Evolutionary conservation across 2,888 invertebrate genomes (phyloP), one percentile per base, ranked within the genome.

Genomic region (Hoplodrina ambigua): DNA sequence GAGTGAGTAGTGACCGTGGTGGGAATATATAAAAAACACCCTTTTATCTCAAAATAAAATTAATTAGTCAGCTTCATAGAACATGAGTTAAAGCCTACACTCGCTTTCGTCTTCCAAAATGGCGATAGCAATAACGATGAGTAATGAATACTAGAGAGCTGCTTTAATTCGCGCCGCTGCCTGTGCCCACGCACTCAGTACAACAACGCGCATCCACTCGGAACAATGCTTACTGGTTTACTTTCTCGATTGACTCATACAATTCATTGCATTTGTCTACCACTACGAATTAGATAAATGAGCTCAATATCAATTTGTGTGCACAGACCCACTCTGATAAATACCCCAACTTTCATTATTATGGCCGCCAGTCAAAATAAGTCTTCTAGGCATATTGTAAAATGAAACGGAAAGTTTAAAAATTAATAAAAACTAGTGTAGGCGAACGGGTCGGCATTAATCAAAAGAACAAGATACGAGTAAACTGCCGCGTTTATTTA

Each of bases 201-300:
- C 91, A 90, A 90, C 91, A 90, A 89, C 91, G 94, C 91, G 94
- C 95, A 95, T 94, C 95, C 94, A 94, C 92, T 95, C 93, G 95
- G 95, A 96, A 95, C 95, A 95, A 95, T 95, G 93, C 94, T 93
- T 91, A 92, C 93, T 94, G 94, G 95, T 94, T 95, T 94, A 96
- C 96, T 96, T 96, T 96, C 96, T 92, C 95, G 91, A 93, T 96
- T 95, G 95, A 94, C 95, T 96, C 95, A 95, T 89, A 93, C 93
- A 93, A 94, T 94, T 92, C 94, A 94, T 94, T 92, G 92, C 91
- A 88, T 90, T 90, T 89, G 93, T 93, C 94, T 94, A 90, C 88
- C 89, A 86, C 89, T 90, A 88, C 88, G 91, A 94, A 93, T 94
- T 92, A 92, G 92, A 94, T 94, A 94, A 94, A 95, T 94, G 89